Conservation (phyloP, 2,888 invertebrate genomes). For the Adelognathus sp. region DNA sequence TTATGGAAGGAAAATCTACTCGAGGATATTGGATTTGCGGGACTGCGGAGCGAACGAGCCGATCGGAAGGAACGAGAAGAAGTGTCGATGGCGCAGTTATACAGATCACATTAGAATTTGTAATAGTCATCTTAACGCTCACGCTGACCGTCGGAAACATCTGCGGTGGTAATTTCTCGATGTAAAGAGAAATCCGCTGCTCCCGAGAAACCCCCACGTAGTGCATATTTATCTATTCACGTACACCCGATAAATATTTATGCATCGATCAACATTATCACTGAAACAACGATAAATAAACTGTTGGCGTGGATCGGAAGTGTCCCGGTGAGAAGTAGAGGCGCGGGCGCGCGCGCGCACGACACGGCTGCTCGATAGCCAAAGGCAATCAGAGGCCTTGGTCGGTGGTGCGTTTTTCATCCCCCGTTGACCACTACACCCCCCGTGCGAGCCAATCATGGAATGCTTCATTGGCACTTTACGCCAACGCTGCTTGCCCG, state of each 20-base stretch:
- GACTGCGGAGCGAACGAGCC: background rate
- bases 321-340: too few relatives aligned
- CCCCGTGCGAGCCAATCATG: slow-evolving; percentile 57
- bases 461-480: slow-evolving; percentile 60
- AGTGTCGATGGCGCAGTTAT: background rate
- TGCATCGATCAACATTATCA: too few relatives aligned
- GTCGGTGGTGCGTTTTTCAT: slow-evolving; percentile 60
- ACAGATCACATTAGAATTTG: slow-evolving; percentile 52
- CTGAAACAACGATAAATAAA: too few relatives aligned
- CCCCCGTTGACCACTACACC: slow-evolving; percentile 35
- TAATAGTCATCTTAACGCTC: slow-evolving; percentile 51
- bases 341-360: too few relatives aligned
- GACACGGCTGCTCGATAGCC: slow-evolving; percentile 62
- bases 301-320: too few relatives aligned
- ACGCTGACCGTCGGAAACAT: slow-evolving; percentile 58
- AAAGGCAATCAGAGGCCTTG: slow-evolving; percentile 63
- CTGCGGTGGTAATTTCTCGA: slow-evolving; percentile 66
- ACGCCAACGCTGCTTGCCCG: slow-evolving; percentile 42
- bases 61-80: background rate
- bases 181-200: too few relatives aligned
- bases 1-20: slow-evolving; percentile 41
- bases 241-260: too few relatives aligned
- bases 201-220: too few relatives aligned
- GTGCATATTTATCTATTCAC: too few relatives aligned
- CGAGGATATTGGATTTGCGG: slow-evolving; percentile 39